Percentiles rank a stretch among this genome's conserved stretches.
These are phyloP conservation scores for Panorpa germanica DNA, from an alignment of 2,888 invertebrate species.

Conservation along the genomic window DNA sequence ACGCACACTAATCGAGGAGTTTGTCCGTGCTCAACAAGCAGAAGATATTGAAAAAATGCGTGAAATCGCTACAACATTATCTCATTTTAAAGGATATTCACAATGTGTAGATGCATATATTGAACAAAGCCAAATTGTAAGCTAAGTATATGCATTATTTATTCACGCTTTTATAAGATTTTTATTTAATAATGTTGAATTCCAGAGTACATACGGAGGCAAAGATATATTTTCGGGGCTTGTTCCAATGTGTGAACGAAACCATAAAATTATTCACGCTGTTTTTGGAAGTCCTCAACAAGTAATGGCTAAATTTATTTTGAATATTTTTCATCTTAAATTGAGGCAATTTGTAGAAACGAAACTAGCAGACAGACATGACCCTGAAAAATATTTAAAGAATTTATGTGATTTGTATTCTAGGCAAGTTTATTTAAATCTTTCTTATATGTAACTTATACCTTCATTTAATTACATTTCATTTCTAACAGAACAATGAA, in stretches of 20 bases:
- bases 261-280: slow-evolving; percentile 62
- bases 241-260: slow-evolving; percentile 73
- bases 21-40: slow-evolving; percentile 71
- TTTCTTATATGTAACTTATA: background rate
- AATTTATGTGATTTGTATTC: slow-evolving; percentile 81
- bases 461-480: slow-evolving; percentile 3
- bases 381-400: slow-evolving; percentile 73
- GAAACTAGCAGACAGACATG: slow-evolving; percentile 59
- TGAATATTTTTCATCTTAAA: slow-evolving; percentile 86
- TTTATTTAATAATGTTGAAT: slow-evolving; percentile 14
- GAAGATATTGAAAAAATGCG: slow-evolving; percentile 82
- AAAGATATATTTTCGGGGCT: slow-evolving; percentile 85
- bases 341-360: slow-evolving; percentile 71
- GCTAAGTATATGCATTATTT: slow-evolving; percentile 11
- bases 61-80: slow-evolving; percentile 75
- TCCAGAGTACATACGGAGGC: slow-evolving; percentile 63
- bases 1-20: slow-evolving; percentile 79
- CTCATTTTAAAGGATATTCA: slow-evolving; percentile 91
- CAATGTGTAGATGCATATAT: slow-evolving; percentile 95
- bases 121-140: slow-evolving; percentile 84
- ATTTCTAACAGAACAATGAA: slow-evolving; percentile 42
- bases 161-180: slow-evolving; percentile 4
- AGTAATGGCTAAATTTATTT: slow-evolving; percentile 94
- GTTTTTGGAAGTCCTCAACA: slow-evolving; percentile 92
- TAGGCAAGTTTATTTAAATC: slow-evolving; percentile 33